Conservation (phyloP, 1,140 invertebrate genomes). For the Ylistrum balloti region DNA sequence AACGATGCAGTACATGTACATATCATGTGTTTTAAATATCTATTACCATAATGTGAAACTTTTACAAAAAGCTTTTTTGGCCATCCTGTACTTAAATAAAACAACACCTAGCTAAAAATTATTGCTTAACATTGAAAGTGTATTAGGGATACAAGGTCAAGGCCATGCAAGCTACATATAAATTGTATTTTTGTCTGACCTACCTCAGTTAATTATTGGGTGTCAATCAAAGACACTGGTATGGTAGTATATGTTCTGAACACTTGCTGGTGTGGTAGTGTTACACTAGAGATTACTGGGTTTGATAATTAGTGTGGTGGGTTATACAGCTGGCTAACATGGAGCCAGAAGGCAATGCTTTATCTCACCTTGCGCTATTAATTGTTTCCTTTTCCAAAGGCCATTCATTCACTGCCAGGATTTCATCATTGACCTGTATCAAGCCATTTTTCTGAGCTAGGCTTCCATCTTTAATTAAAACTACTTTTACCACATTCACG, state of each 20-base stretch:
- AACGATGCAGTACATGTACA: no score
- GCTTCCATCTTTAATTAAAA: slow-evolving; percentile 64
- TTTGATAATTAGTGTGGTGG: background rate
- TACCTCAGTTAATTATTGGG: background rate
- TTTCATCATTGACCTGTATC: slow-evolving; percentile 71
- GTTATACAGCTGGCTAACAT: background rate
- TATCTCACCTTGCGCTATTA: slow-evolving; percentile 67
- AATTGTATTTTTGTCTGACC: background rate
- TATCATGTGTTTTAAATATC: no score
- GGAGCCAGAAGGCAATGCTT: background rate
- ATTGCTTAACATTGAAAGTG: no score
- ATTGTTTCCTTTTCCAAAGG: slow-evolving; percentile 65
- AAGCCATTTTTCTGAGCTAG: slow-evolving; percentile 62
- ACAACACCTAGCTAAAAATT: no score
- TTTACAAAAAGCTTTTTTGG: no score
- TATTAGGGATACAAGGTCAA: no score
- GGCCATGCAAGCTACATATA: background rate
- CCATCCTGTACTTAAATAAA: no score
- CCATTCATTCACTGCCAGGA: slow-evolving; percentile 71
- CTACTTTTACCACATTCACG: slow-evolving; percentile 51
- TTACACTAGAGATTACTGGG: background rate
- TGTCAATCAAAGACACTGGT: background rate
- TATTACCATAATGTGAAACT: no score
- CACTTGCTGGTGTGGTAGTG: background rate
- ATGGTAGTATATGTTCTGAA: background rate